Percentiles rank a stretch among this genome's conserved stretches.
Evolutionary conservation across 2,797 vertebrate species (phyloP).

Genomic region (Potorous gilbertii): DNA sequence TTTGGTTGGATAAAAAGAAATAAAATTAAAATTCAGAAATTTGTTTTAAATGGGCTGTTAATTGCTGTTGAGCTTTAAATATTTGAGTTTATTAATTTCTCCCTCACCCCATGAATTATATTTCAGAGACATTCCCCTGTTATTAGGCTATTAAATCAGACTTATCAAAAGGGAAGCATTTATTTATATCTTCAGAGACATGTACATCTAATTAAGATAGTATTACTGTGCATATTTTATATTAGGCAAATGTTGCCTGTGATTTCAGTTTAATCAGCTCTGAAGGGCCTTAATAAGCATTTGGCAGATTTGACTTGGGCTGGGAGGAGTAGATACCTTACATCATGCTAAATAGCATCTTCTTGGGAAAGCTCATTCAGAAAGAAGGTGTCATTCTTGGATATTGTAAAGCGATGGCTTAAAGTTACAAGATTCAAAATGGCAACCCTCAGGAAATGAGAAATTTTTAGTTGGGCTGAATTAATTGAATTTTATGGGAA

Average conservation of each 20-base stretch:
- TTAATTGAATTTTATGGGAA: neutral
- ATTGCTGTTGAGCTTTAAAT: constrained; percentile 81
- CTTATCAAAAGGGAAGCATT: constrained; percentile 82
- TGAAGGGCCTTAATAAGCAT: constrained; percentile 70
- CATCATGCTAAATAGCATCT: constrained; percentile 41
- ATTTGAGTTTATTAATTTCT: constrained; percentile 82
- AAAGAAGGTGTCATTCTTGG: neutral
- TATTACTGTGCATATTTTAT: constrained; percentile 78
- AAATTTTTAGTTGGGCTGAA: neutral
- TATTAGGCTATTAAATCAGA: constrained; percentile 83
- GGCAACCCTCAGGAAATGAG: neutral
- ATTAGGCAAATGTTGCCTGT: constrained; percentile 72
- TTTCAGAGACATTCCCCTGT: constrained; percentile 75
- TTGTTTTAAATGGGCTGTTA: constrained; percentile 76
- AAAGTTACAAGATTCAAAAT: constrained; percentile 29
- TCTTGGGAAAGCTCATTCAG: constrained; percentile 27
- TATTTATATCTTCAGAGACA: constrained; percentile 83
- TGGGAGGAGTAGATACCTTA: neutral
- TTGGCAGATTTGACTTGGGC: constrained; percentile 53
- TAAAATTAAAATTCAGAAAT: constrained; percentile 75
- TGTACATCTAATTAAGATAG: constrained; percentile 80
- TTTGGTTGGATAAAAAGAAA: constrained; percentile 69
- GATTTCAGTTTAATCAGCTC: constrained; percentile 76
- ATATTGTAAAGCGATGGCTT: neutral
- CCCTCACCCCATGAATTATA: constrained; percentile 74